These are phyloP conservation scores for Amphimallon solstitiale DNA, from an alignment of 2,888 invertebrate species.

Conservation along the genomic window DNA sequence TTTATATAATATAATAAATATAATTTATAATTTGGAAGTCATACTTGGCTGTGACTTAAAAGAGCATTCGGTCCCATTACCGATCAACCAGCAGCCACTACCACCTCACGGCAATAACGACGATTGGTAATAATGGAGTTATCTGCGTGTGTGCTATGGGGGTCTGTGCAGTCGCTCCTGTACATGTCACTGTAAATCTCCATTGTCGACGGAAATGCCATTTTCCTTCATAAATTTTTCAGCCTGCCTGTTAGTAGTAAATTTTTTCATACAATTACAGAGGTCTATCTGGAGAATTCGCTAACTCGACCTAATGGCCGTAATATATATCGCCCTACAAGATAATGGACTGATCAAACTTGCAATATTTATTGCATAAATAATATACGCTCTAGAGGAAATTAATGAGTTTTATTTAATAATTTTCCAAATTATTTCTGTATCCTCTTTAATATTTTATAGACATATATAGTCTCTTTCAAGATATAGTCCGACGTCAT, in stretches of 20 bases:
- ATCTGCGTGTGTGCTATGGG: constrained; percentile 1
- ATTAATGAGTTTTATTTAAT: too few species aligned
- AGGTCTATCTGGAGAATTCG: neutral
- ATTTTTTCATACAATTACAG: constrained; percentile 3
- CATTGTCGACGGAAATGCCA: neutral
- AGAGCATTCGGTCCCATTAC: neutral
- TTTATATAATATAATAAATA: too few species aligned
- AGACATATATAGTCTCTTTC: too few species aligned
- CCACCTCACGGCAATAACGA: neutral
- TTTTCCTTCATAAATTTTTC: constrained; percentile 11
- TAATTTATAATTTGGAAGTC: too few species aligned
- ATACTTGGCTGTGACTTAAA: neutral
- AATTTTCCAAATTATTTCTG: too few species aligned
- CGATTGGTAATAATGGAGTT: constrained; percentile 2
- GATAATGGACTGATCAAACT: too few species aligned
- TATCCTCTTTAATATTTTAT: too few species aligned
- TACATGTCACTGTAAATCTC: constrained; percentile 8
- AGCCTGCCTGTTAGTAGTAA: neutral
- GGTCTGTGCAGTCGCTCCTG: neutral
- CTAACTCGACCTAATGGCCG: neutral
- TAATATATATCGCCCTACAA: too few species aligned
- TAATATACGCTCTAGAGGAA: too few species aligned
- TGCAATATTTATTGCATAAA: too few species aligned
- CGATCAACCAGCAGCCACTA: neutral
- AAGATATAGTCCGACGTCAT: too few species aligned